phyloP scores from a whole-genome alignment of 2,113 vertebrate species.

The Ifrita kowaldi region DNA sequence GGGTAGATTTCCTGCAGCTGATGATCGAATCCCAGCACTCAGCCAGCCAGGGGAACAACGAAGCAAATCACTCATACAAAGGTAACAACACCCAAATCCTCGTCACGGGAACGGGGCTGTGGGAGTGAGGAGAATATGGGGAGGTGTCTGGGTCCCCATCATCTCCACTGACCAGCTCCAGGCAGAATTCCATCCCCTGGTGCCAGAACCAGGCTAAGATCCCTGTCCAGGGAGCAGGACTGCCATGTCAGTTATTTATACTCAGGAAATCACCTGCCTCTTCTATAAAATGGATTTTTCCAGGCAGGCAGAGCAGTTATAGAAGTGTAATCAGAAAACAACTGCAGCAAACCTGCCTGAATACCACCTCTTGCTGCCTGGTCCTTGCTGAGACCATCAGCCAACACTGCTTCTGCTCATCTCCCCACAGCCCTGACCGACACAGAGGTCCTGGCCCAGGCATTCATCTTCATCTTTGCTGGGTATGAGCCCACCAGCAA shows the following conservation, averaged over 20 bases:
- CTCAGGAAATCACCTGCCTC: neutral
- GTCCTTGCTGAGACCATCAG: neutral
- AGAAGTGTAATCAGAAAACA: neutral
- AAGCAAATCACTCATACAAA: neutral
- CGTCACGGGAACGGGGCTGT: accelerated
- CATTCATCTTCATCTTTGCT: constrained; percentile 78
- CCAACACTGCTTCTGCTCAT: neutral
- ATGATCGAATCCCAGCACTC: constrained; percentile 81
- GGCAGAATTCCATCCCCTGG: neutral
- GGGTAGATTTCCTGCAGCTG: constrained; percentile 85
- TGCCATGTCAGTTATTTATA: neutral
- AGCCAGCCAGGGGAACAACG: neutral
- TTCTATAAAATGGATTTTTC: neutral
- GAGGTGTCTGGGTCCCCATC: neutral
- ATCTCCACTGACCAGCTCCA: neutral
- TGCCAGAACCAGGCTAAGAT: neutral
- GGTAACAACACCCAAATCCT: constrained; percentile 30
- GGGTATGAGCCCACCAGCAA: constrained; percentile 82
- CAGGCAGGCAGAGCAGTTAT: neutral
- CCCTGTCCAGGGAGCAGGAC: neutral
- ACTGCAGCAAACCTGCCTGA: neutral
- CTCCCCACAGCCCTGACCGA: constrained; percentile 72
- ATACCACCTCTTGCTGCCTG: neutral
- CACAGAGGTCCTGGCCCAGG: constrained; percentile 75
- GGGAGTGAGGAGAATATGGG: neutral